A percentile compares a stretch with the other conserved stretches of the same genome.
phyloP scores from a whole-genome alignment of 2,113 vertebrate species.

The Scopus umbretta region DNA sequence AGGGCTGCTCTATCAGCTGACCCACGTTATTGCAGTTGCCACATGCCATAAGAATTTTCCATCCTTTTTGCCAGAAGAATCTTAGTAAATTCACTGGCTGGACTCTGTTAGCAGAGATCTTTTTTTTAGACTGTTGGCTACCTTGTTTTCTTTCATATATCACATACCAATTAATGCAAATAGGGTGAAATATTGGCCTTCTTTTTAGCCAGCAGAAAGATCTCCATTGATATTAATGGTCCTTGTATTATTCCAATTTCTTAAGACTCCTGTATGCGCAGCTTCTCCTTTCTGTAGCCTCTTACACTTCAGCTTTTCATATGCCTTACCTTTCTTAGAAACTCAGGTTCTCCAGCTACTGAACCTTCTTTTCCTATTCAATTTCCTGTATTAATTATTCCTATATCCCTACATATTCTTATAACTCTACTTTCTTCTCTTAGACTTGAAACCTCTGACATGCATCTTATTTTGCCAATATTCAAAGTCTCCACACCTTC shows the following conservation, averaged over 20 bases:
- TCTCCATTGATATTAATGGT: not conserved
- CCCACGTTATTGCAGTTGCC: not conserved
- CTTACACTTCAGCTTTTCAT: not conserved
- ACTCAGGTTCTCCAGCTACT: not conserved
- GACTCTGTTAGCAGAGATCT: not conserved
- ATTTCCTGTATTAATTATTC: not conserved
- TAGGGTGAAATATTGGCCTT: not conserved
- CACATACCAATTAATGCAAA: not conserved
- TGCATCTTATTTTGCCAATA: not conserved
- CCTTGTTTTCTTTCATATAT: not conserved
- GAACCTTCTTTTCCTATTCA: not conserved
- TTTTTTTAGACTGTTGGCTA: not conserved
- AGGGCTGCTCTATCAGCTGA: not conserved
- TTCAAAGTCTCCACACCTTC: not conserved
- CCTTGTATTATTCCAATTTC: not conserved
- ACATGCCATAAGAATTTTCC: not conserved
- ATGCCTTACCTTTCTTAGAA: not conserved
- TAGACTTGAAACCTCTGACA: not conserved
- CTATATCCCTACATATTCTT: not conserved
- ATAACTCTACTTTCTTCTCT: not conserved
- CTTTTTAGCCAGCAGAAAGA: not conserved
- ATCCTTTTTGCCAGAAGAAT: not conserved
- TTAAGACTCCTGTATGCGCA: not conserved
- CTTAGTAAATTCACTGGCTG: not conserved
- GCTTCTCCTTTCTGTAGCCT: not conserved